A percentile compares a stretch with the other conserved stretches of the same genome.
Conservation (phyloP, 2,113 vertebrate genomes). For the Brienomyrus brachyistius region DNA sequence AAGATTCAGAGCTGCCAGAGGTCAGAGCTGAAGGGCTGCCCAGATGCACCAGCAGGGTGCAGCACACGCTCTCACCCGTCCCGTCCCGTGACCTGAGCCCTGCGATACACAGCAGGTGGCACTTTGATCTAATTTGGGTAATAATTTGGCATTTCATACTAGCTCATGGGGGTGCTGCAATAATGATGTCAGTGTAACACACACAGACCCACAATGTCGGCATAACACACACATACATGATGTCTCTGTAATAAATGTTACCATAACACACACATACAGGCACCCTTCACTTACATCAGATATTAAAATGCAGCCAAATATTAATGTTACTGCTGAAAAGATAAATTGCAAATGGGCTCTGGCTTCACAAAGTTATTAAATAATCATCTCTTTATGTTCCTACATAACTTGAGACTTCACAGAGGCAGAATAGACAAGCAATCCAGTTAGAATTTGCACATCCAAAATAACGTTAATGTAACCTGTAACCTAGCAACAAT, state of each 20-base stretch:
- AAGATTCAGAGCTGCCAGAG: conserved; percentile 2
- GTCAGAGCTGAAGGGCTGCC: neutral
- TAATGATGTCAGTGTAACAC: neutral
- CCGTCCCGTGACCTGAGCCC: neutral
- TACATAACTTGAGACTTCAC: neutral
- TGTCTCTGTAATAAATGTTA: neutral
- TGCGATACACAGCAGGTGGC: neutral
- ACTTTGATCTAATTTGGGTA: neutral
- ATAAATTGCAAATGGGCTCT: neutral
- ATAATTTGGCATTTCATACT: neutral
- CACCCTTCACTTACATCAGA: neutral
- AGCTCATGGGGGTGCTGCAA: neutral
- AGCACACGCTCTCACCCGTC: neutral
- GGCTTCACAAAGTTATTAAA: neutral
- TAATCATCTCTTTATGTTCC: neutral
- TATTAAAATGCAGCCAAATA: neutral
- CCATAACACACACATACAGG: neutral
- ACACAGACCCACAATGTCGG: neutral
- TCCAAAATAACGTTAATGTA: neutral
- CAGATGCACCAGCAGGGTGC: neutral
- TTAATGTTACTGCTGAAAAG: neutral
- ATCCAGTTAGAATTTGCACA: neutral
- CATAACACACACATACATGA: neutral
- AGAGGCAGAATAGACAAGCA: neutral
- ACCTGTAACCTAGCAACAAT: neutral